Evolutionary conservation across 2,113 vertebrate genomes (phyloP).

Genomic region (Gila orcuttii): DNA sequence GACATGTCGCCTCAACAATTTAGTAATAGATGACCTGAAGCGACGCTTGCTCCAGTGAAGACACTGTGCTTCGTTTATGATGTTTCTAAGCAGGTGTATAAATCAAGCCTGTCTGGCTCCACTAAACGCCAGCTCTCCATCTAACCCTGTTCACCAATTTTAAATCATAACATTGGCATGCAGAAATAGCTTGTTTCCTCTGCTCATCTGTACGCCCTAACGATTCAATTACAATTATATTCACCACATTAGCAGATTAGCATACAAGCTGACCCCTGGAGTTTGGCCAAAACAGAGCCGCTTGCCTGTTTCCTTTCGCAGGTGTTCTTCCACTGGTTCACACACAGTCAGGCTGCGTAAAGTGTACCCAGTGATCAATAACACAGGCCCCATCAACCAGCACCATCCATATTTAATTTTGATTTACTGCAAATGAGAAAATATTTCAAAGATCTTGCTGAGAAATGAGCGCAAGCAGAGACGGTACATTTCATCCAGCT

Average conservation of each 20-base stretch:
- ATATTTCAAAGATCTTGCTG: constrained; percentile 36
- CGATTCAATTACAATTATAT: constrained; percentile 77
- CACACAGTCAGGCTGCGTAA: background rate
- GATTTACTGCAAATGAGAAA: constrained; percentile 38
- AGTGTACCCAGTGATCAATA: constrained; percentile 38
- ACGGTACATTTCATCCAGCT: constrained; percentile 23
- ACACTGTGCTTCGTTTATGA: background rate
- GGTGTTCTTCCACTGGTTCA: constrained; percentile 16
- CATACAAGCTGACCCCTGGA: constrained; percentile 74
- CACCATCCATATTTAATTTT: constrained; percentile 38
- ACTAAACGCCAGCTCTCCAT: constrained; percentile 61
- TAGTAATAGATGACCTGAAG: background rate
- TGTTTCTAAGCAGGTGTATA: constrained; percentile 63
- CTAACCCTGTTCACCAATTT: constrained; percentile 66
- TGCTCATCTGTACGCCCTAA: constrained; percentile 55
- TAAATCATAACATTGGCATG: constrained; percentile 72
- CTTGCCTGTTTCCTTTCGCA: constrained; percentile 33
- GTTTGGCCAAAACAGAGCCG: constrained; percentile 63
- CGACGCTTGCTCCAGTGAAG: background rate
- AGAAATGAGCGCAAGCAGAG: constrained; percentile 11
- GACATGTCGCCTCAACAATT: background rate
- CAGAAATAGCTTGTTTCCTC: constrained; percentile 67
- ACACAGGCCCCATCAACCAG: constrained; percentile 16
- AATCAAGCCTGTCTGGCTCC: constrained; percentile 66
- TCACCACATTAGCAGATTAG: constrained; percentile 76